Evolutionary conservation across 2,113 vertebrate species (phyloP).

Genomic region (Pavo muticus): DNA sequence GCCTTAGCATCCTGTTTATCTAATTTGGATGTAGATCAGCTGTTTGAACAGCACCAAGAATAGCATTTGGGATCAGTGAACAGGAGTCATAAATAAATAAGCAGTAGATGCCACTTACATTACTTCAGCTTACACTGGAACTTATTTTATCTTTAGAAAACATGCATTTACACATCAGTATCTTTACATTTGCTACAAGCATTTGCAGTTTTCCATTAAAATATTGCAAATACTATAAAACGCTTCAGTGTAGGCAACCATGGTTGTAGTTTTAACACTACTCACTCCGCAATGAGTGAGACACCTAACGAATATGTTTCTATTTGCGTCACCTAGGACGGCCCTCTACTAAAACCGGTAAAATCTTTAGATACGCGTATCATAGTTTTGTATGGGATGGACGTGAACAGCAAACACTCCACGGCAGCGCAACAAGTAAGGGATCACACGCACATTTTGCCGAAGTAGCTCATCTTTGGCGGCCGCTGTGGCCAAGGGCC

Average conservation of each 20-base stretch:
- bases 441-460: not conserved
- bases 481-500: no score
- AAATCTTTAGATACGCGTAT: not conserved
- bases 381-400: not conserved
- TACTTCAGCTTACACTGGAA: not conserved
- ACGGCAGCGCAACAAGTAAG: not conserved
- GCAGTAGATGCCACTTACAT: not conserved
- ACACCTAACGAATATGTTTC: not conserved
- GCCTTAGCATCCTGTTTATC: not conserved
- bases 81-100: not conserved
- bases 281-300: not conserved
- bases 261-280: not conserved
- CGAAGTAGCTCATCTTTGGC: not conserved
- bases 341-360: not conserved
- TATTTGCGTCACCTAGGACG: fast-evolving
- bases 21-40: not conserved
- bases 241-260: not conserved
- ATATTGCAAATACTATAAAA: not conserved
- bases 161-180: not conserved
- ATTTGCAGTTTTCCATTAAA: not conserved
- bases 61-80: not conserved
- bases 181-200: not conserved
- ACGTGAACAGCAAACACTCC: not conserved
- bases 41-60: not conserved
- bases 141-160: not conserved